Percentiles rank a stretch among this genome's conserved stretches.
These are phyloP conservation scores for Sialis fuliginosa DNA, from an alignment of 2,888 invertebrate genomes.

Conservation along the genomic window DNA sequence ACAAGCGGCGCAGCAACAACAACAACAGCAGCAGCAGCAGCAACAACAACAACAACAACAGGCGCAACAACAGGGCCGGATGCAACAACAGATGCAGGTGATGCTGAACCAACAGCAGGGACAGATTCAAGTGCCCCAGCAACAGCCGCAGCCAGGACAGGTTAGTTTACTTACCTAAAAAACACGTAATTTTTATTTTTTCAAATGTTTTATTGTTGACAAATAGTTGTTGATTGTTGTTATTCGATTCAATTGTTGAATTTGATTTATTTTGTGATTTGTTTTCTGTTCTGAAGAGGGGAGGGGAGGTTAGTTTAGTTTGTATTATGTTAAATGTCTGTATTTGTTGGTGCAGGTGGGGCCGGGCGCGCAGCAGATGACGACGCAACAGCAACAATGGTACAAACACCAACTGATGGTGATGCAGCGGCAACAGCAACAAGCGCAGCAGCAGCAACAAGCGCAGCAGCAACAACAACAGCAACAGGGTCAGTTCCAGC, in stretches of 20 bases:
- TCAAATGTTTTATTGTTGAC: too few species aligned
- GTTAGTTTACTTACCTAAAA: neutral
- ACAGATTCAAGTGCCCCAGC: constrained; percentile 1
- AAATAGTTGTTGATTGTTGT: too few species aligned
- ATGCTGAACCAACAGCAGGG: constrained; percentile 17
- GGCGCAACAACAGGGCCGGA: constrained; percentile 15
- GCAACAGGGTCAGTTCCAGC: constrained; percentile 31
- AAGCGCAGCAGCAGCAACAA: constrained; percentile 33
- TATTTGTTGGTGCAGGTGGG: constrained; percentile 8
- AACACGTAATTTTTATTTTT: too few species aligned
- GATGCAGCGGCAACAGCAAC: constrained; percentile 35
- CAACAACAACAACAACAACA: constrained; percentile 4
- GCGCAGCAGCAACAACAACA: constrained; percentile 26
- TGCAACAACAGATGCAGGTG: constrained; percentile 22
- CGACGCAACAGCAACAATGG: constrained; percentile 22
- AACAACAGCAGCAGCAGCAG: constrained; percentile 20
- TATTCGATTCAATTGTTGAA: neutral
- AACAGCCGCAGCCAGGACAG: constrained; percentile 4
- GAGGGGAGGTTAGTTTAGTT: neutral
- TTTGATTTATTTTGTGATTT: neutral
- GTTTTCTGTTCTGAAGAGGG: neutral
- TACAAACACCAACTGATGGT: constrained; percentile 26
- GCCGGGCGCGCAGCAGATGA: constrained; percentile 20
- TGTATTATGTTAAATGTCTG: neutral
- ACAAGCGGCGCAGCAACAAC: constrained; percentile 21